Evolutionary conservation across 2,113 vertebrate genomes (phyloP), one percentile per base, ranked within the genome.

Genomic region (Piprites chloris): DNA sequence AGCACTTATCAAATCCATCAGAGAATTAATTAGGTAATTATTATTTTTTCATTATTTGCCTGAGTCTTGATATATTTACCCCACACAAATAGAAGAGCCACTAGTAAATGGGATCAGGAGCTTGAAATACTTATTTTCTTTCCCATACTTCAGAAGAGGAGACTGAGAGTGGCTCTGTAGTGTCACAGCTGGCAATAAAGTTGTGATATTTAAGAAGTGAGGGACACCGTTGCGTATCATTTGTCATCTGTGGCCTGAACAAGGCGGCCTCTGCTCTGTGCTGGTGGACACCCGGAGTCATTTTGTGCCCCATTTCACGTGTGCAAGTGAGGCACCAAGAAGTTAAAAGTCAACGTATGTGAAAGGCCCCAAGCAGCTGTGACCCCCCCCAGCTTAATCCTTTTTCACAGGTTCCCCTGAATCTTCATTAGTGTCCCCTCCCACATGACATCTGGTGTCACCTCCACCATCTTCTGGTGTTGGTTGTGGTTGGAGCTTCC

Each of bases 1-100:
- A 96, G 67, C 58, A 39, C 89, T 94, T 96, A 93, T 93, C 84
- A 89, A 92, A 85, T 95, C 91, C 94, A 91, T 96, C 91, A 74
- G 58, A 94, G n/a, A 83, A 66, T 85, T 94, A 86, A 96, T 96
- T 93, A 93, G 50, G 56, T 67, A 67, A 86, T 93, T 92, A 81
- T 62, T 91, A 56, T 82, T 94, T 94, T 96, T 94, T 94, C 63
- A 76, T 82, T 95, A 89, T 95, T 97, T 95, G 77, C 41, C 53
- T 55, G 69, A 82, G 71, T 58, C 82, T 83, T 32, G 30, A 24
- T 79, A 67, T 94, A 37, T 95, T 93, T 96, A 52, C 46, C 3
- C 58, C n/a, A 42, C 46, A 41, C 78, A 94, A 95, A 96, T 15
- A 87, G 19, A 66, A 74, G 72, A 80, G 47, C 41, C 44, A 41